Evolutionary conservation across 2,113 vertebrate genomes (phyloP), one percentile per base, ranked within the genome.

Genomic region (Zapornia atra): DNA sequence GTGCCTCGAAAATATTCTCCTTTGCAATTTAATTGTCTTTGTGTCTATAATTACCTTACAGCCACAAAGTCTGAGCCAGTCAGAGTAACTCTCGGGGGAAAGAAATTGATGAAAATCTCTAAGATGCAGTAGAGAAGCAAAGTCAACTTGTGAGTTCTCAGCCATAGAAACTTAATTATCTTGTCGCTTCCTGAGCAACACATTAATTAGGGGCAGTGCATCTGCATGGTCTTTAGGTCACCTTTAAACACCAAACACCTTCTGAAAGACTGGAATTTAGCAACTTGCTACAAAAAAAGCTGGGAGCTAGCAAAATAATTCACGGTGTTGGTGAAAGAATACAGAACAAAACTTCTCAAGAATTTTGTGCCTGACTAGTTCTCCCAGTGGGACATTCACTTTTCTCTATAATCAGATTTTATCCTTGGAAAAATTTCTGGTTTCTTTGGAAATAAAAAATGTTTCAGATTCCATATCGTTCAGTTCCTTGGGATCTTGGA

Each of bases 341-440:
- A 91, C 0, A 8, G 84, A 96, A n/a, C 18, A 79, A 72, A 91
- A 82, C 57, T 87, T 82, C 51, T 81, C 59, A 51, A 85, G 73
- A 93, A 91, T 92, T 93, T 53, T 59, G 29, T 76, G 53, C 84
- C 91, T 87, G 65, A 69, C 63, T 94, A n/a, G 36, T 73, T 76
- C 50, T 95, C 91, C 90, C 87, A 29, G 15, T 46, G 81, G 78
- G 71, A 38, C 78, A 34, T 91, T 82, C 40, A 15, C 63, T 96
- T 87, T 80, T 46, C 65, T 79, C 36, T 88, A 29, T 77, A 94
- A 91, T 85, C 70, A 93, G 82, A 87, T 96, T 91, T 95, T 82
- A 90, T 88, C 54, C 71, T 88, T 94, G 91, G 83, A 80, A 81
- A 90, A 91, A 92, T 17, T 86, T 91, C 65, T 89, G 17, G 6